A percentile compares a stretch with the other conserved stretches of the same genome.
Conservation (phyloP, 2,797 vertebrate species). For the Pempheris klunzingeri region DNA sequence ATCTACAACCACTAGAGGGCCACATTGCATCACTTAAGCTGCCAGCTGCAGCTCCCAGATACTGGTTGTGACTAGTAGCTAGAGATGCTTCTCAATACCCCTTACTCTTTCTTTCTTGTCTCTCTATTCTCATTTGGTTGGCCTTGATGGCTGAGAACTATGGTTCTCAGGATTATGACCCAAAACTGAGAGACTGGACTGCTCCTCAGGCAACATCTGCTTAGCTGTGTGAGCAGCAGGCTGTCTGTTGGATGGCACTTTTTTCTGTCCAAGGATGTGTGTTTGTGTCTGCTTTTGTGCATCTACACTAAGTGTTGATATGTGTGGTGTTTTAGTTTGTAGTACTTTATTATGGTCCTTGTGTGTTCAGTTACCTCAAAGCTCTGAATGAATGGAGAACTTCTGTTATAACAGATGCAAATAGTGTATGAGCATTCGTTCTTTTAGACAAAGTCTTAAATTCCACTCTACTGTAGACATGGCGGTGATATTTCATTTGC, state of each 20-base stretch:
- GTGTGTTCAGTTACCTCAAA: background rate
- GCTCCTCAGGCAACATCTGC: conserved; percentile 32
- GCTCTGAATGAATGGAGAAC: conserved; percentile 3
- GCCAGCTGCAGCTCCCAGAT: background rate
- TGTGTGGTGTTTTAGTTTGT: background rate
- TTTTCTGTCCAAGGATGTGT: background rate
- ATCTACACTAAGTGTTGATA: background rate
- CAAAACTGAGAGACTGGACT: conserved; percentile 43
- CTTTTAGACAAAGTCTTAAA: background rate
- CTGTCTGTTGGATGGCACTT: conserved; percentile 21
- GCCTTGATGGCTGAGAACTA: conserved; percentile 33
- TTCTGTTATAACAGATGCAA: background rate
- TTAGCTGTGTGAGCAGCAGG: conserved; percentile 39
- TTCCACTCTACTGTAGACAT: background rate
- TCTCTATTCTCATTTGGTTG: conserved; percentile 29
- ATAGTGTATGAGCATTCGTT: background rate
- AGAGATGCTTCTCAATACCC: conserved; percentile 5
- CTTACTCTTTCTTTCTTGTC: background rate
- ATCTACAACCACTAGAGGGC: conserved; percentile 79
- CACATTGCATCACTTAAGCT: conserved; percentile 42
- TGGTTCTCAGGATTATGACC: conserved; percentile 39
- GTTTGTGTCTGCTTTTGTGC: background rate
- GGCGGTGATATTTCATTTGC: background rate
- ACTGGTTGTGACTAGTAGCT: background rate
- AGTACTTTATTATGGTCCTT: background rate